These are phyloP conservation scores for Nephila pilipes DNA, from an alignment of 1,140 invertebrate species.

Conservation along the genomic window DNA sequence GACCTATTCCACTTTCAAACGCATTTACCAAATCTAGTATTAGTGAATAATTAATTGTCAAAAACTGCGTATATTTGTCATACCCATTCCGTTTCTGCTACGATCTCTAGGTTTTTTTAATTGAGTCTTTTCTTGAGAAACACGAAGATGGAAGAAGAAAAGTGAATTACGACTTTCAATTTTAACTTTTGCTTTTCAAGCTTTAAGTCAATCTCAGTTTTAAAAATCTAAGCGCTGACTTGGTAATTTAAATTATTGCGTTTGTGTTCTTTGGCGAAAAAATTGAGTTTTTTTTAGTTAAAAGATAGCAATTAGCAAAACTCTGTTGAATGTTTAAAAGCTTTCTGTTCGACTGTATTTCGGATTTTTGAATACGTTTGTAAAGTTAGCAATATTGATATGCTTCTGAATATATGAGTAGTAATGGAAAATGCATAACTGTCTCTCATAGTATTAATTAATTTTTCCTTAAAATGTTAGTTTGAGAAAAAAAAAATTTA, in stretches of 20 bases:
- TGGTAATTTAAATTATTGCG: background rate
- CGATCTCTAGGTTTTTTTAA: background rate
- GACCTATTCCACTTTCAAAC: background rate
- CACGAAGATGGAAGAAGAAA: background rate
- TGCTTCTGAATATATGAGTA: too few relatives aligned
- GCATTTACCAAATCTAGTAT: background rate
- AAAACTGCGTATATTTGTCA: slow-evolving; percentile 26
- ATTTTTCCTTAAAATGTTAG: too few relatives aligned
- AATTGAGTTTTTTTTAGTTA: background rate
- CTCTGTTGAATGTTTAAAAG: too few relatives aligned
- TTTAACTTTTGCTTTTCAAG: slow-evolving; percentile 8
- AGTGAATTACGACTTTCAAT: background rate
- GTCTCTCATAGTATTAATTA: too few relatives aligned
- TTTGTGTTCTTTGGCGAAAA: background rate
- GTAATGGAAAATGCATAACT: too few relatives aligned
- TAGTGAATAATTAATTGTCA: slow-evolving; percentile 38
- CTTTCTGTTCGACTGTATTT: too few relatives aligned
- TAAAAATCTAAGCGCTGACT: background rate
- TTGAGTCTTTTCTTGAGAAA: background rate
- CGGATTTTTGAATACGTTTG: too few relatives aligned
- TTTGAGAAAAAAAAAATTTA: too few relatives aligned
- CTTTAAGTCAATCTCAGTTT: background rate
- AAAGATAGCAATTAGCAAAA: background rate
- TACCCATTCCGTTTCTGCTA: background rate
- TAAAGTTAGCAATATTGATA: too few relatives aligned